Base-by-base conservation (phyloP, 2,113 vertebrate genomes). In the Haplotaxodon microlepis region DNA sequence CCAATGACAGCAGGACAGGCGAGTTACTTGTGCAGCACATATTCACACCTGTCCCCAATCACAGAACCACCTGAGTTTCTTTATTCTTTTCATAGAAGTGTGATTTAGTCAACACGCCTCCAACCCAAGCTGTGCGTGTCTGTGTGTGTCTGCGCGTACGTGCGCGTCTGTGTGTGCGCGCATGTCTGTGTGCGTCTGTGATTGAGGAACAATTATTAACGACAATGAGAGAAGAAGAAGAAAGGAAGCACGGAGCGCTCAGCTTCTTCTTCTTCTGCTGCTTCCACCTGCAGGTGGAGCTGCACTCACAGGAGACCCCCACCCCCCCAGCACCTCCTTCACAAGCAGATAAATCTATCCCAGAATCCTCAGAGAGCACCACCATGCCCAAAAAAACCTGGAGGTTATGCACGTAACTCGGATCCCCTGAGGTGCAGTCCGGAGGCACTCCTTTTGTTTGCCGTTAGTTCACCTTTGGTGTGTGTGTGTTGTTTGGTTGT, bases 1-100 rank as follows among this genome's bases (percentile, higher is more conserved):
- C 87, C 90, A 92, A 90, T 85, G 88, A 91, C 36, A 85, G 34
- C 63, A 89, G 85, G 17, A 84, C 76, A 54, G 21, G 14, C 5
- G 71, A 14, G 17, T 14, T 66, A 85, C 4, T 51, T 3, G 47
- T 14, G 19, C 31, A 56, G 40, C 34, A 63, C 69, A 45, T 16
- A 42, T 27, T 73, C 5, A 45, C 38, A 45, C 10, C n/a, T 14
- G n/a, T 24, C 66, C 12, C 66, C 66, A 71, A 24, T 69, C 59
- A 17, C 56, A 59, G 21, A 57, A 27, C 11, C 54, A 54, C 53
- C n/a, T 0, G 53, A 27, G 54, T 27, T 27, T 8, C 54, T 29
- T 57, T 19, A 7, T 61, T 10, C 29, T 54, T 59, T 59, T 31
- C 16, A 31, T 17, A 9, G 16, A 17, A 17, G 29, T 17, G 8